A percentile compares a stretch with the other conserved stretches of the same genome.
Conservation (phyloP, 2,797 vertebrate species). For the Gastrophryne carolinensis region DNA sequence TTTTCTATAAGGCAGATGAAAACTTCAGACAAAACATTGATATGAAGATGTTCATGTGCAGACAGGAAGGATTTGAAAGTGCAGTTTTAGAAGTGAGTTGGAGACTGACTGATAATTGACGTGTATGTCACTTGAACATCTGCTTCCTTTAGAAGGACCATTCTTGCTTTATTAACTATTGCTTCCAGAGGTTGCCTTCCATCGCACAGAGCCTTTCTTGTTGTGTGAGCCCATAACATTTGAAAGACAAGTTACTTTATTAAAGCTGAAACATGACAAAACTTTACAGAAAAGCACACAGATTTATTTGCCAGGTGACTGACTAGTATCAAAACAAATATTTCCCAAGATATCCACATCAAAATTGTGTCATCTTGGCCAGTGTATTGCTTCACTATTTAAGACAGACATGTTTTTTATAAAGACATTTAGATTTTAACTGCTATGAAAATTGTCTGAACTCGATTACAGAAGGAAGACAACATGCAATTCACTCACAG, state of each 20-base stretch:
- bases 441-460: too few species aligned
- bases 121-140: slow-evolving; percentile 37
- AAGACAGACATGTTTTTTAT: too few species aligned
- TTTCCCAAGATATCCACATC: background rate
- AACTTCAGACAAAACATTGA: slow-evolving; percentile 37
- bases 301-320: slow-evolving; percentile 11
- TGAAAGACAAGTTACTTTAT: slow-evolving; percentile 44
- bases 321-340: slow-evolving; percentile 22
- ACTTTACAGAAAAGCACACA: slow-evolving; percentile 9
- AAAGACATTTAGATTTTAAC: too few species aligned
- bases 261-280: slow-evolving; percentile 6
- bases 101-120: slow-evolving; percentile 34
- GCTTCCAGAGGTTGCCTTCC: slow-evolving; percentile 35
- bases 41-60: slow-evolving; percentile 38
- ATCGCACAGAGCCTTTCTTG: slow-evolving; percentile 24
- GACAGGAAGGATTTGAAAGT: slow-evolving; percentile 50
- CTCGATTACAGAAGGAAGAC: too few species aligned
- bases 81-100: slow-evolving; percentile 38
- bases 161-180: slow-evolving; percentile 38
- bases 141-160: slow-evolving; percentile 43
- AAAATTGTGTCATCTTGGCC: background rate
- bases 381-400: background rate
- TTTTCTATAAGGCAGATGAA: too few species aligned
- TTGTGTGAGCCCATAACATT: slow-evolving; percentile 44
- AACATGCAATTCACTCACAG: too few species aligned